Conservation (phyloP, 2,113 vertebrate species). For the Apistogramma diplotaenia region DNA sequence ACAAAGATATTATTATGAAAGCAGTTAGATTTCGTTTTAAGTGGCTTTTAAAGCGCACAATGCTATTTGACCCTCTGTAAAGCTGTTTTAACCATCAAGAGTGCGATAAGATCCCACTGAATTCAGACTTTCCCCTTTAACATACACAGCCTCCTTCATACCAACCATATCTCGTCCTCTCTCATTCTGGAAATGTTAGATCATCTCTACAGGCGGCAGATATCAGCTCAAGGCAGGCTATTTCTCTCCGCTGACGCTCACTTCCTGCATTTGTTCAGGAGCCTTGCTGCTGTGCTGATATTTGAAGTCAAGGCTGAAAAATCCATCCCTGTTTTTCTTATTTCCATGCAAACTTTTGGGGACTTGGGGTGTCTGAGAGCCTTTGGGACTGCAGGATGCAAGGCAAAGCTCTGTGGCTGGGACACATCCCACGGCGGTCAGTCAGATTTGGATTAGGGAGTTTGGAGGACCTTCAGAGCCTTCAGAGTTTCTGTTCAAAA, state of each 20-base stretch:
- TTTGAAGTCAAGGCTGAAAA: not conserved
- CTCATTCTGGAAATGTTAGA: not conserved
- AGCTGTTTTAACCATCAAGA: not conserved
- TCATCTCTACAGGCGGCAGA: not conserved
- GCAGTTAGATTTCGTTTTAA: not conserved
- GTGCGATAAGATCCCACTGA: not conserved
- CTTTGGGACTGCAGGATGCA: not conserved
- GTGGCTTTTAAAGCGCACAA: not conserved
- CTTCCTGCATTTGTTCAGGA: constrained; percentile 46
- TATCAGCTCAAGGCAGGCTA: not conserved
- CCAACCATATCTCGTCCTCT: not conserved
- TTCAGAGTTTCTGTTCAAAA: not conserved
- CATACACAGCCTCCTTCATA: not conserved
- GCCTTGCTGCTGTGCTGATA: not conserved
- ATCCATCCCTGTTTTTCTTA: not conserved
- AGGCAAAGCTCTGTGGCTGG: not conserved
- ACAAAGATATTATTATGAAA: not conserved
- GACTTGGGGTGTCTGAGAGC: not conserved
- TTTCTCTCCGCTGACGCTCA: constrained; percentile 14
- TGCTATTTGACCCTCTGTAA: not conserved
- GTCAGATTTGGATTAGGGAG: no score
- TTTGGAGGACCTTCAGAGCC: not conserved
- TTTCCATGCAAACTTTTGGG: not conserved
- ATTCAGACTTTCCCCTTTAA: not conserved
- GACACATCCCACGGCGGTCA: not conserved